These are phyloP conservation scores for Rhizomys pruinosus DNA, from an alignment of 2,113 vertebrate species.

Conservation along the genomic window DNA sequence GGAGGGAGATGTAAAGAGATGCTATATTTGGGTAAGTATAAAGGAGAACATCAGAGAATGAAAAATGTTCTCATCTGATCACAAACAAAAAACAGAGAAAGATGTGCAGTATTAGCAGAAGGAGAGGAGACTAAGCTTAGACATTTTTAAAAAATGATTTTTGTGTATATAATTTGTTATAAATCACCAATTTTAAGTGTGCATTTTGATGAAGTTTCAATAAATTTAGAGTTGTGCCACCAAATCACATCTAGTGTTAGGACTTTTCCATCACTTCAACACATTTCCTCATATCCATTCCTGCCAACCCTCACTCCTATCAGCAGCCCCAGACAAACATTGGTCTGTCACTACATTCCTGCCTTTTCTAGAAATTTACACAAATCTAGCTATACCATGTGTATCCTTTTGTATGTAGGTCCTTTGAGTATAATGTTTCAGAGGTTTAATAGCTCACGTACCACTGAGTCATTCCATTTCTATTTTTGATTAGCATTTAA, in stretches of 20 bases:
- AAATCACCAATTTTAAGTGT: slow-evolving; percentile 23
- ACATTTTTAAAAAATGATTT: slow-evolving; percentile 1
- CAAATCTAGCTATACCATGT: neutral
- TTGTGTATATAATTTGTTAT: neutral
- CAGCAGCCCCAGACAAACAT: neutral
- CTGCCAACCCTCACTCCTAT: neutral
- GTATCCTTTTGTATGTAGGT: neutral
- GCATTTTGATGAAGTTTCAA: slow-evolving; percentile 1
- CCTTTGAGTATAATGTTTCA: neutral
- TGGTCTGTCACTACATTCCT: neutral
- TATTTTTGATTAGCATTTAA: neutral
- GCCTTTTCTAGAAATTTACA: neutral
- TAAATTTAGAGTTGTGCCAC: slow-evolving; percentile 35
- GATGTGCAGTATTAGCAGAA: slow-evolving; percentile 34
- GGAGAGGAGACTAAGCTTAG: neutral
- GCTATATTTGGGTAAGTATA: slow-evolving; percentile 65
- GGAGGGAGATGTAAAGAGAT: slow-evolving; percentile 56
- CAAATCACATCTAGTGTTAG: neutral
- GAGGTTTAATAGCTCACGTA: neutral
- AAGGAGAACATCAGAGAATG: slow-evolving; percentile 56
- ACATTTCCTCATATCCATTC: neutral
- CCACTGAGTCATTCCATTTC: neutral
- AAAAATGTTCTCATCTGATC: slow-evolving; percentile 59
- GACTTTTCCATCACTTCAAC: neutral
- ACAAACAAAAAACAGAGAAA: slow-evolving; percentile 65